Percentiles rank a stretch among this genome's conserved stretches.
phyloP scores from a whole-genome alignment of 2,888 invertebrate genomes.

The Xestia sexstrigata region DNA sequence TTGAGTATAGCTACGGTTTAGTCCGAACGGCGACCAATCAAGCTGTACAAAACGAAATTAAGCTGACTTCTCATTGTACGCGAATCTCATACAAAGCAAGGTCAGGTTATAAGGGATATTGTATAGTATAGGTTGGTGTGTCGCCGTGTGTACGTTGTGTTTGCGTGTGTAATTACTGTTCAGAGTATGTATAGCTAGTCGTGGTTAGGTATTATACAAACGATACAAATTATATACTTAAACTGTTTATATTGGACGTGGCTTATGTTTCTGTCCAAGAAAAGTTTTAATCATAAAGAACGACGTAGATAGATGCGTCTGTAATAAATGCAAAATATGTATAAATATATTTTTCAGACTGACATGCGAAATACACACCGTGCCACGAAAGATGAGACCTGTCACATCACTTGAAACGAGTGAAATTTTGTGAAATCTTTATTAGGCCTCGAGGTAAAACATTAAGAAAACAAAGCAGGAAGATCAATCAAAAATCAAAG shows the following conservation, averaged over 20 bases:
- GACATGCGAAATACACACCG: neutral
- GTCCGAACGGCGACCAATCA: neutral
- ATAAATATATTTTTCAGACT: constrained; percentile 1
- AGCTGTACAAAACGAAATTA: too few species aligned
- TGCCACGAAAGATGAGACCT: too few species aligned
- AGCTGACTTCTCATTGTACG: too few species aligned
- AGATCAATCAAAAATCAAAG: too few species aligned
- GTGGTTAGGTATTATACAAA: constrained; percentile 29
- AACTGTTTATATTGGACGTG: neutral
- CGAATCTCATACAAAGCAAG: too few species aligned
- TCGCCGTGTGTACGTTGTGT: constrained; percentile 6
- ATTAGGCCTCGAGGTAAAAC: too few species aligned
- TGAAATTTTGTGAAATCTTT: too few species aligned
- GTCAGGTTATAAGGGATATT: too few species aligned
- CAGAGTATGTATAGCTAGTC: constrained; percentile 20
- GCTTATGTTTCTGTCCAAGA: neutral
- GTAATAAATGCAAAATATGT: neutral
- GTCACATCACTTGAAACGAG: too few species aligned
- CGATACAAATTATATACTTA: neutral
- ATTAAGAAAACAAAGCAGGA: too few species aligned
- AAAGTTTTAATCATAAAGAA: neutral
- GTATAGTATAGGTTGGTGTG: too few species aligned
- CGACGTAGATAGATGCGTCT: neutral
- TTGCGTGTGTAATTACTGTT: constrained; percentile 45
- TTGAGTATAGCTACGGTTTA: constrained; percentile 29